Conservation (phyloP, 2,797 vertebrate species). For the Spheniscus humboldti region DNA sequence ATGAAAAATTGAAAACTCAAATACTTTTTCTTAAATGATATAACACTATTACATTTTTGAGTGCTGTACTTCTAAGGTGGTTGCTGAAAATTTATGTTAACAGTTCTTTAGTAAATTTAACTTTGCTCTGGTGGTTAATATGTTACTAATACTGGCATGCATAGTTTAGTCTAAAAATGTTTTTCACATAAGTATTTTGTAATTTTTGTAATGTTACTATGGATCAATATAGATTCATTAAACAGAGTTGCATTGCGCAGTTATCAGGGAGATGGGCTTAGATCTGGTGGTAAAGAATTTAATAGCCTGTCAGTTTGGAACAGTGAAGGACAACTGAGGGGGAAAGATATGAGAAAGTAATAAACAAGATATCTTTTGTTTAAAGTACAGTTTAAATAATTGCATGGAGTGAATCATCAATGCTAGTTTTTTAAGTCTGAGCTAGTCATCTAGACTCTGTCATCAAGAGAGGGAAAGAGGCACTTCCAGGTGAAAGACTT, state of each 20-base stretch:
- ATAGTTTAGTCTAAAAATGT: not conserved
- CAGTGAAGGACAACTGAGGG: not conserved
- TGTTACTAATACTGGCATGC: not conserved
- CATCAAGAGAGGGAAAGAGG: not conserved
- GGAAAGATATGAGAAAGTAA: not conserved
- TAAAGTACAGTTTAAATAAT: not conserved
- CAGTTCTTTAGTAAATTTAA: not conserved
- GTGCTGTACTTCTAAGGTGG: not conserved
- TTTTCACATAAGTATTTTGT: not conserved
- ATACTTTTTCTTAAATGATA: not conserved
- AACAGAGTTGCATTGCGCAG: not conserved
- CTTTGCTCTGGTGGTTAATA: not conserved
- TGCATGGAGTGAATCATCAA: not conserved
- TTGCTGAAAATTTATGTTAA: slow-evolving; percentile 58
- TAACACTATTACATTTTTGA: slow-evolving; percentile 33
- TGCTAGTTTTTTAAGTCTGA: not conserved
- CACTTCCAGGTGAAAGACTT: not conserved
- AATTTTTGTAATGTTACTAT: not conserved
- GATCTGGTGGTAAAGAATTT: not conserved
- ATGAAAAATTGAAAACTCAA: slow-evolving; percentile 63
- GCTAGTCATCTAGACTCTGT: not conserved
- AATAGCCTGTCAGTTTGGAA: not conserved
- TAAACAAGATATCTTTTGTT: not conserved
- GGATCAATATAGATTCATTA: not conserved
- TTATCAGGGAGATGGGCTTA: not conserved